Percentiles rank a stretch among this genome's conserved stretches.
Conservation (phyloP, 2,797 vertebrate species). For the Discoglossus pictus region DNA sequence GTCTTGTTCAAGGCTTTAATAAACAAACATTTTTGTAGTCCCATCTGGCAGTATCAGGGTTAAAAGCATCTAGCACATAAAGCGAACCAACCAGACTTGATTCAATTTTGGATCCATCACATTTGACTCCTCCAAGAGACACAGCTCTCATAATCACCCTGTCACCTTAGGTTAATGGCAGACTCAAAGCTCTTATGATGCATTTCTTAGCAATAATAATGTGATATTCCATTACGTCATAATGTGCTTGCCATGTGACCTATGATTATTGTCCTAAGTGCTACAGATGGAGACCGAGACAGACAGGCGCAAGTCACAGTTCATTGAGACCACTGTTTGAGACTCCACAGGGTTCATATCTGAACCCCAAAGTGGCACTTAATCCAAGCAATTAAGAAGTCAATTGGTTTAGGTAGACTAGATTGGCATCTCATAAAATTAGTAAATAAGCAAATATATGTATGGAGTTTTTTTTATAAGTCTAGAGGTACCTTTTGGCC, state of each 20-base stretch:
- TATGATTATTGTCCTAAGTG: conserved; percentile 31
- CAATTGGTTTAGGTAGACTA: too few relatives aligned
- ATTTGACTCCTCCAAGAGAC: conserved; percentile 46
- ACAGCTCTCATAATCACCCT: conserved; percentile 49
- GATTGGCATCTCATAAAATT: too few relatives aligned
- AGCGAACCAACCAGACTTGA: conserved; percentile 45
- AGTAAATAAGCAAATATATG: too few relatives aligned
- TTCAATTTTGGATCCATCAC: conserved; percentile 54
- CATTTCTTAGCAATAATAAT: conserved; percentile 11
- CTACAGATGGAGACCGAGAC: background rate
- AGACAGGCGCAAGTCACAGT: background rate
- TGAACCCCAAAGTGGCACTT: too few relatives aligned
- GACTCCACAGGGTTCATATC: too few relatives aligned
- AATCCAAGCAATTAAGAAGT: too few relatives aligned
- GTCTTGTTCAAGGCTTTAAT: too few relatives aligned
- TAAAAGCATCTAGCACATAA: conserved; percentile 43
- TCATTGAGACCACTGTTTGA: background rate
- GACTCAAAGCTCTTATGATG: conserved; percentile 29
- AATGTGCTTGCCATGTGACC: conserved; percentile 26
- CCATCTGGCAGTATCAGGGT: conserved; percentile 15
- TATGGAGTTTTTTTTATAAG: too few relatives aligned
- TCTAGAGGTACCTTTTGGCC: too few relatives aligned
- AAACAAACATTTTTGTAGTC: too few relatives aligned
- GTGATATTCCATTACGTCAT: conserved; percentile 47
- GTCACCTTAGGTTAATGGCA: conserved; percentile 54